A percentile compares a stretch with the other conserved stretches of the same genome.
These are phyloP conservation scores for Ylistrum balloti DNA, from an alignment of 1,140 invertebrate genomes.

Conservation along the genomic window DNA sequence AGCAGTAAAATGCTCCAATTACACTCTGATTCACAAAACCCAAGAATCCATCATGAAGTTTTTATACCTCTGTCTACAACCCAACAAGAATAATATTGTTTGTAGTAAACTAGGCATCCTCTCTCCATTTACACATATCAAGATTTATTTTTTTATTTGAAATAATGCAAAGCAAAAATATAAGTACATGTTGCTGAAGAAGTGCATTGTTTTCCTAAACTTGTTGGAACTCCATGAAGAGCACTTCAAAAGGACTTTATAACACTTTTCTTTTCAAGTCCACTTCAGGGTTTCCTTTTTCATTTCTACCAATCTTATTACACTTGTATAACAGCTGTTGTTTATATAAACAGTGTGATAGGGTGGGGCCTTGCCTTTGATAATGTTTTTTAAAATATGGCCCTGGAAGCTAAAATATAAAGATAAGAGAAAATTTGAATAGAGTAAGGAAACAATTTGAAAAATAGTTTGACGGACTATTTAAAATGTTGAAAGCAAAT, in stretches of 20 bases:
- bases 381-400: background rate
- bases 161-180: too few relatives aligned
- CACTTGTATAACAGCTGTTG: background rate
- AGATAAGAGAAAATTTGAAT: background rate
- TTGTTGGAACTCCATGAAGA: background rate
- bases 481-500: background rate
- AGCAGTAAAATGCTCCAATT: too few relatives aligned
- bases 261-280: constrained; percentile 11
- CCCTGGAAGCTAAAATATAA: background rate
- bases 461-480: background rate
- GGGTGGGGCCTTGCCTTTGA: background rate
- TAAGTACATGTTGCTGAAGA: background rate
- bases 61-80: too few relatives aligned
- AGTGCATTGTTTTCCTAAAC: background rate
- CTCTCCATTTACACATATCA: too few relatives aligned
- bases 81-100: too few relatives aligned
- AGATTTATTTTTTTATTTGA: too few relatives aligned
- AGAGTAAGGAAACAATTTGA: background rate
- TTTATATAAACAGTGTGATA: background rate
- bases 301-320: background rate
- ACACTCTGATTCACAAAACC: too few relatives aligned
- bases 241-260: constrained; percentile 16
- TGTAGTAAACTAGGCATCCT: too few relatives aligned
- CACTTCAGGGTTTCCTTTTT: background rate
- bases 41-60: too few relatives aligned